Percentiles rank a stretch among this genome's conserved stretches.
These are phyloP conservation scores for Malurus splendens DNA, from an alignment of 2,797 vertebrate species.

Conservation along the genomic window DNA sequence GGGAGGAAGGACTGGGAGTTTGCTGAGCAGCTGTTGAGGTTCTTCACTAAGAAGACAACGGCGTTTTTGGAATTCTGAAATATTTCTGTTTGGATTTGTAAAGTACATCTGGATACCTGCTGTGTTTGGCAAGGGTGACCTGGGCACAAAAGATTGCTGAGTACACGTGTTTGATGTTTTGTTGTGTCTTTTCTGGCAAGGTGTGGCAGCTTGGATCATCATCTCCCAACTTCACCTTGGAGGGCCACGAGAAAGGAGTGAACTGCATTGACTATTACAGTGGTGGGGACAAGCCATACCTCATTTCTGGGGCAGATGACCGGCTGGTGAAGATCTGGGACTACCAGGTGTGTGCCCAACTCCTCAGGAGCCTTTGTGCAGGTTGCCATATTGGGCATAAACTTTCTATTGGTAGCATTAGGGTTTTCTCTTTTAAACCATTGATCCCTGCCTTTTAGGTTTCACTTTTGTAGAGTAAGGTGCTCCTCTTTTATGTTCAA, in stretches of 20 bases:
- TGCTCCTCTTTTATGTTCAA: not conserved
- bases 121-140: not conserved
- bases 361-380: not conserved
- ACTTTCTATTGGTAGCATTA: not conserved
- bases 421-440: not conserved
- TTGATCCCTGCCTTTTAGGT: not conserved
- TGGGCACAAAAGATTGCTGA: not conserved
- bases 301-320: slow-evolving; percentile 96
- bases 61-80: not conserved
- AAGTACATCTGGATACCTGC: not conserved
- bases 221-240: slow-evolving; percentile 95
- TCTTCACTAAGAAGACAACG: not conserved
- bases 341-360: slow-evolving; percentile 82
- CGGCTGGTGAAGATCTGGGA: slow-evolving; percentile 98
- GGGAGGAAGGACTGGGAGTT: not conserved
- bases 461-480: not conserved
- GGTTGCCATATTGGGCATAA: not conserved
- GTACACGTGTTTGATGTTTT: not conserved
- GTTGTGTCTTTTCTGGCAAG: slow-evolving; percentile 62
- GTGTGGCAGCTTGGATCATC: slow-evolving; percentile 98
- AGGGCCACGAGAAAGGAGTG: slow-evolving; percentile 96
- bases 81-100: not conserved
- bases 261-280: slow-evolving; percentile 99
- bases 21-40: not conserved
- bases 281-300: slow-evolving; percentile 95